Conservation (phyloP, 2,113 vertebrate genomes). For the mouse (Mus musculus) region GRCm39 chr16:39824501-39825000, state of each 20-base stretch:
- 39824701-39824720: not conserved
- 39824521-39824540: not conserved
- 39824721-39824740: not conserved
- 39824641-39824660: not conserved
- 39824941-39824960: not conserved
- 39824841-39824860: not conserved
- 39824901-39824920: too few species aligned
- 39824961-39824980: not conserved
- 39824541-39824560: not conserved
- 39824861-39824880: too few species aligned
- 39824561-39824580: not conserved
- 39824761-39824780: not conserved
- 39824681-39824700: conserved; percentile 4
- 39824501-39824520: conserved; percentile 43
- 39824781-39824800: fast-evolving
- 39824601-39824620: not conserved
- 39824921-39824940: not conserved
- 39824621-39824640: conserved; percentile 22
- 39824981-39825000: not conserved
- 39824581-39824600: conserved; percentile 16
- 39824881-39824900: not conserved
- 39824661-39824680: not conserved
- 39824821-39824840: not conserved
- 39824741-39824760: not conserved
- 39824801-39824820: not conserved